A percentile compares a stretch with the other conserved stretches of the same genome.
Conservation (phyloP, 2,113 vertebrate species). For the Irena cyanogastra region DNA sequence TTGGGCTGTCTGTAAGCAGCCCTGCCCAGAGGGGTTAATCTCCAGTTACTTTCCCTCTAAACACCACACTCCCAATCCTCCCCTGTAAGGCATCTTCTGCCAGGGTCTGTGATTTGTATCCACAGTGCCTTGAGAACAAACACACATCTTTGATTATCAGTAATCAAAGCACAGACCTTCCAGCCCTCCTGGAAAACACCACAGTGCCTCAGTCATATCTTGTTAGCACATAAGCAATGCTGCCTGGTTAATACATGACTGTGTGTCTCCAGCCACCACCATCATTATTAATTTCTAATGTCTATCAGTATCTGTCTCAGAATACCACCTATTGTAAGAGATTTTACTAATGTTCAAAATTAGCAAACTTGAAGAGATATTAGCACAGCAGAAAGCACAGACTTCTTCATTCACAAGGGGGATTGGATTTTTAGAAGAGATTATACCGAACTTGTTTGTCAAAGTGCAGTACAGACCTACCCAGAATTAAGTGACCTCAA, state of each 20-base stretch:
- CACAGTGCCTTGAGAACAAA: not conserved
- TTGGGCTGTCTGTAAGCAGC: not conserved
- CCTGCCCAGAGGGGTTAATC: not conserved
- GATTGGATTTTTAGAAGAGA: not conserved
- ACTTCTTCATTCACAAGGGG: not conserved
- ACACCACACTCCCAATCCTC: accelerated
- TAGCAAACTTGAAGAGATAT: not conserved
- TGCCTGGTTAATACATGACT: not conserved
- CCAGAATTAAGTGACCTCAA: not conserved
- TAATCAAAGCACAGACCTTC: not conserved
- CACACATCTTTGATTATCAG: not conserved
- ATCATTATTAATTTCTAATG: not conserved
- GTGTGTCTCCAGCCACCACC: not conserved
- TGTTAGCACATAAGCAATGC: not conserved
- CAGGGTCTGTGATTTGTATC: not conserved
- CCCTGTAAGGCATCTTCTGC: not conserved
- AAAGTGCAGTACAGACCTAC: not conserved
- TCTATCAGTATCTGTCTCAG: not conserved
- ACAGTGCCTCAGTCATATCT: too few relatives aligned
- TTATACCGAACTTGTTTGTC: not conserved
- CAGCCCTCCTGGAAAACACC: not conserved
- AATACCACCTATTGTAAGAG: not conserved
- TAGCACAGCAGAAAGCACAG: not conserved
- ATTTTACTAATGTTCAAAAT: not conserved
- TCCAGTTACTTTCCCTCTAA: not conserved